Evolutionary conservation across 1,140 invertebrate species (phyloP), one percentile per base, ranked within the genome.

Genomic region (Homalodisca vitripennis): DNA sequence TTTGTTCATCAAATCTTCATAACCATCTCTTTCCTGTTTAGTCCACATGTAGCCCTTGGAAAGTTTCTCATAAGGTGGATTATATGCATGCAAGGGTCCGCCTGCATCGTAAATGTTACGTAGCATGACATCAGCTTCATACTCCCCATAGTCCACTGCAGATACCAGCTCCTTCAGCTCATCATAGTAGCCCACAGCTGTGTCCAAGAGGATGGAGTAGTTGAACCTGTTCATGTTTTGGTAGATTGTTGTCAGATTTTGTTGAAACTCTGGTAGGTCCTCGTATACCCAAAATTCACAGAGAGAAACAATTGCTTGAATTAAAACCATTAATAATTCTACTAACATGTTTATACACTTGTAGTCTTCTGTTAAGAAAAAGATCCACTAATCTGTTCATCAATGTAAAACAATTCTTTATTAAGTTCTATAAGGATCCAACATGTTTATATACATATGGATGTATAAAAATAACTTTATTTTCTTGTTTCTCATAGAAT

Each of bases 1-100:
- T 51, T 51, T 51, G 22, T 51, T 51, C 48, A 51, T 51, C n/a
- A 51, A 51, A n/a, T 51, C 48, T 22, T 51, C 48, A 51, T 51
- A 51, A n/a, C 48, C 48, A 3, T 20, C 3, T 51, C n/a, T 51
- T n/a, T 51, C 48, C n/a, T 51, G 17, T n/a, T 51, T 22, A 3
- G 48, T 51, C 48, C 48, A 51, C 3, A 20, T 51, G 48, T 51
- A 51, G 48, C 22, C 14, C 22, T 51, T 51, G 3, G 48, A 20
- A 22, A 51, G 17, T 51, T 51, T 14, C 22, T 51, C 3, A 22
- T 51, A 51, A 6, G 48, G 48, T 10, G 48, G 48, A 20, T 51
- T 51, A 22, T 51, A 51, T n/a, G 48, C 48, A 51, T 51, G 48
- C 22, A 51, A 20, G 3, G 48, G 48, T 20, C 48, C 48, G 6